phyloP scores from a whole-genome alignment of 2,888 invertebrate species.

The Bombyx huttoni region DNA sequence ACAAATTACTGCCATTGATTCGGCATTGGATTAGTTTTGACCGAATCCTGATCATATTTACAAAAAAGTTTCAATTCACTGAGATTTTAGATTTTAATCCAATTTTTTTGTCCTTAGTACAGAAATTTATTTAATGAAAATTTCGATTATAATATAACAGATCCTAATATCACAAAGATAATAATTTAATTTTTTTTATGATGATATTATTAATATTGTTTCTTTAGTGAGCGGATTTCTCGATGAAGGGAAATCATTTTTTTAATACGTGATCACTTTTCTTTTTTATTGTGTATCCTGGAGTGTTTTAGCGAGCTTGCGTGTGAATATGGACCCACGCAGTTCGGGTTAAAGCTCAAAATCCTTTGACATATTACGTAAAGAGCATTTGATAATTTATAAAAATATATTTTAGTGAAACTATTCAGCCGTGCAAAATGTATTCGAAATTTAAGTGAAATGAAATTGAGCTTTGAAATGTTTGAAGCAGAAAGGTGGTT shows the following conservation, averaged over 20 bases:
- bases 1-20: too few relatives aligned
- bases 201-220: background rate
- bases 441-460: background rate
- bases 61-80: too few relatives aligned
- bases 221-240: background rate
- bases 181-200: background rate
- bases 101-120: too few relatives aligned
- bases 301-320: background rate
- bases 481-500: too few relatives aligned
- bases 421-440: background rate
- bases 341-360: background rate
- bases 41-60: too few relatives aligned
- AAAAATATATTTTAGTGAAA: background rate
- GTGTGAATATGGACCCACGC: background rate
- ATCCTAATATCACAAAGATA: background rate
- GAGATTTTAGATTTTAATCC: too few relatives aligned
- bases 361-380: background rate
- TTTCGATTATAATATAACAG: too few relatives aligned
- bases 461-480: background rate
- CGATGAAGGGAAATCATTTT: background rate
- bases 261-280: background rate
- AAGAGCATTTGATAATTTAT: background rate
- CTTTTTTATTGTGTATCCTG: background rate
- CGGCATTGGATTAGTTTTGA: too few relatives aligned
- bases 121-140: too few relatives aligned